A percentile compares a stretch with the other conserved stretches of the same genome.
Conservation (phyloP, 2,113 vertebrate species). For the Dromiciops gliroides region DNA sequence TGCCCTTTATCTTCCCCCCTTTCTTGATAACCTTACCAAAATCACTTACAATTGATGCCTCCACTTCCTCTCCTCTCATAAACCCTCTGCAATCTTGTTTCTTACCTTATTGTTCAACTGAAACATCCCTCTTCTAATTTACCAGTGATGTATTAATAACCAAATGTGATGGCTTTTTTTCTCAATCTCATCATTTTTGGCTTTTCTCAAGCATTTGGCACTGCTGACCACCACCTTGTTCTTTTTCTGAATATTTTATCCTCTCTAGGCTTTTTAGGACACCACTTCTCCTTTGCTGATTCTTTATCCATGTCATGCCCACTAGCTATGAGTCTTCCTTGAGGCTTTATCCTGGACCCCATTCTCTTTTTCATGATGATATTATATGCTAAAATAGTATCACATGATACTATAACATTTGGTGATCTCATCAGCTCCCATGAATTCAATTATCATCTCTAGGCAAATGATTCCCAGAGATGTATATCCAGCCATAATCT, state of each 20-base stretch:
- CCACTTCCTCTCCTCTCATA: neutral
- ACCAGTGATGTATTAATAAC: neutral
- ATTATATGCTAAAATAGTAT: neutral
- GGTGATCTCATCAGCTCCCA: neutral
- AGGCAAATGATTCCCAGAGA: neutral
- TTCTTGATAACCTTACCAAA: neutral
- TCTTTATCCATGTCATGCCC: neutral
- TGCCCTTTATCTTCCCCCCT: neutral
- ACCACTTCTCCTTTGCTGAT: neutral
- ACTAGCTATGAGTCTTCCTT: neutral
- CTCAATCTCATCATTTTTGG: neutral
- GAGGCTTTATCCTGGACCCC: neutral
- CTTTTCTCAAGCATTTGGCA: neutral
- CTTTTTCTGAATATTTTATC: neutral
- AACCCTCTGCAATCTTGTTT: neutral
- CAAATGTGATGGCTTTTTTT: neutral
- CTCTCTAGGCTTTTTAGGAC: neutral
- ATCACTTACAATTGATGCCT: neutral
- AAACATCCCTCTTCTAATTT: neutral
- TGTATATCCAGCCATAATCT: neutral
- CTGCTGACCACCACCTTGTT: neutral
- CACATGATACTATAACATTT: neutral
- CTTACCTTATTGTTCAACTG: neutral
- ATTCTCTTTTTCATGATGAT: neutral
- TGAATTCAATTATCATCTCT: neutral